Evolutionary conservation across 1,140 invertebrate genomes (phyloP).

Genomic region (Drosophila mojavensis): DNA sequence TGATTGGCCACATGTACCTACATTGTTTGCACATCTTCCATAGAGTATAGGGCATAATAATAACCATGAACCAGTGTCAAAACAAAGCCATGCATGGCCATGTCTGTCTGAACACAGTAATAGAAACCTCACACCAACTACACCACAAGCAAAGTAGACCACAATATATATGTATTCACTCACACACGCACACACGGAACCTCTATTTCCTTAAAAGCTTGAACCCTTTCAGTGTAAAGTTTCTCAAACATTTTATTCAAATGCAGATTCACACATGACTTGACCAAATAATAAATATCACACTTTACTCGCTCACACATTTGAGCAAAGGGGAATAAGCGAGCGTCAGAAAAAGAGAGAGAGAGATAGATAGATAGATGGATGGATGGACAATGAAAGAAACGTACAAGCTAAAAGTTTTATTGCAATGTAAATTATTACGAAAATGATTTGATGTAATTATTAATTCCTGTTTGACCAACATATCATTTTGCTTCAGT

Average conservation of each 20-base stretch:
- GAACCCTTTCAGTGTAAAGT: not conserved
- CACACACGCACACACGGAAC: too few relatives aligned
- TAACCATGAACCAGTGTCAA: not conserved
- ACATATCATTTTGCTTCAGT: too few relatives aligned
- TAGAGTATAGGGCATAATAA: too few relatives aligned
- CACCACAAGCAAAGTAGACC: not conserved
- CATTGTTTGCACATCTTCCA: not conserved
- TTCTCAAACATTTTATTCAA: slow-evolving; percentile 34
- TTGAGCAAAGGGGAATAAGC: not conserved
- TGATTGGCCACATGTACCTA: not conserved
- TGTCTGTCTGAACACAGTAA: not conserved
- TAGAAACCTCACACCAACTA: not conserved
- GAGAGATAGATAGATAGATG: too few relatives aligned
- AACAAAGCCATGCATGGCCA: not conserved
- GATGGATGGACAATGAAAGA: too few relatives aligned
- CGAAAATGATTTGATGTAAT: too few relatives aligned
- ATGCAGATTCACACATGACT: not conserved
- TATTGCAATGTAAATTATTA: too few relatives aligned
- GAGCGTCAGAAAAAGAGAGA: too few relatives aligned
- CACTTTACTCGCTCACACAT: not conserved
- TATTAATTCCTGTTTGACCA: too few relatives aligned
- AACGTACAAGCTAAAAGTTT: too few relatives aligned
- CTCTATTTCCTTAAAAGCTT: too few relatives aligned
- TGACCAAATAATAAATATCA: slow-evolving; percentile 12
- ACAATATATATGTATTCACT: too few relatives aligned